These are phyloP conservation scores for Netelia fuscicornis DNA, from an alignment of 2,888 invertebrate species.

Conservation along the genomic window DNA sequence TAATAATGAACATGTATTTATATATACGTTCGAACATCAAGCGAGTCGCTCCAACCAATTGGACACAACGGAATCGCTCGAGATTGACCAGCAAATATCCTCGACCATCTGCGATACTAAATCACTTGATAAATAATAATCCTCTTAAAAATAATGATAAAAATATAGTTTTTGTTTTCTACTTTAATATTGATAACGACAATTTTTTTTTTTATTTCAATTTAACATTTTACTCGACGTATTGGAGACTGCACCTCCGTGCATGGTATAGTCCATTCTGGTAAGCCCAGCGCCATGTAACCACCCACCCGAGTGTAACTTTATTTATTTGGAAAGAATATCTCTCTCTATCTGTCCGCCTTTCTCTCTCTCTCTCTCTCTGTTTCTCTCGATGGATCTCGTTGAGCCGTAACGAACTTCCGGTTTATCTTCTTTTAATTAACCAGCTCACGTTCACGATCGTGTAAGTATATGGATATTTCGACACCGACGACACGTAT, in stretches of 20 bases:
- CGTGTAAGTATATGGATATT: constrained; percentile 61
- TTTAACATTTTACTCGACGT: constrained; percentile 27
- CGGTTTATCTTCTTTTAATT: constrained; percentile 46
- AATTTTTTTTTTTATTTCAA: background rate
- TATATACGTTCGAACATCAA: constrained; percentile 27
- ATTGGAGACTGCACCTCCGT: constrained; percentile 61
- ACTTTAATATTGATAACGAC: background rate
- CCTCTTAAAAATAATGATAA: constrained; percentile 4
- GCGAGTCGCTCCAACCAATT: constrained; percentile 61
- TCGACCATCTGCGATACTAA: constrained; percentile 21
- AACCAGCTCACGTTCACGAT: constrained; percentile 50
- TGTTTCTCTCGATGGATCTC: constrained; percentile 49
- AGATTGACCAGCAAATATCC: constrained; percentile 28
- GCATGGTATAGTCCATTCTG: constrained; percentile 65
- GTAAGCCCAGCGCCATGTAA: constrained; percentile 63
- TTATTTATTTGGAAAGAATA: background rate
- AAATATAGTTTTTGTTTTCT: background rate
- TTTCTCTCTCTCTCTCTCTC: constrained; percentile 24
- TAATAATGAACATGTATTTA: background rate
- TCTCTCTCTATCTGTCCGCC: constrained; percentile 23
- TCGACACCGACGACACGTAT: background rate
- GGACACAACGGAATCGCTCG: constrained; percentile 32
- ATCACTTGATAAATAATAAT: constrained; percentile 12
- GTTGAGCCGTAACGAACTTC: constrained; percentile 51
- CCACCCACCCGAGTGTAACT: constrained; percentile 53